Conservation (phyloP, 2,113 vertebrate species). For the Coryphaenoides rupestris region DNA sequence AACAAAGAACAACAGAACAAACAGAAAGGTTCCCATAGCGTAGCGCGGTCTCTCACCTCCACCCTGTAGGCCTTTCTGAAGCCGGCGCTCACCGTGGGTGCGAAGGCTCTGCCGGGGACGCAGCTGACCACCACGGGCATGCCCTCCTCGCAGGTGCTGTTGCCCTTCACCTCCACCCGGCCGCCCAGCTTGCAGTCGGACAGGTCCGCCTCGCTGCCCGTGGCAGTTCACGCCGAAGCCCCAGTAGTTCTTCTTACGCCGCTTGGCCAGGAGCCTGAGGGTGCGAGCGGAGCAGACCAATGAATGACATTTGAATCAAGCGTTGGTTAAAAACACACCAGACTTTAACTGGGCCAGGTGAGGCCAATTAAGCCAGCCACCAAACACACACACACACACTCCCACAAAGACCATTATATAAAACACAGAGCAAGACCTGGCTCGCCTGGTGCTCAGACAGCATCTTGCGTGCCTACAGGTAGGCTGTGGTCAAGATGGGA, state of each 20-base stretch:
- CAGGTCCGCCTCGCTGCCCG: slow-evolving; percentile 85
- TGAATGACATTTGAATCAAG: background rate
- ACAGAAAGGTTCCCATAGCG: too few species aligned
- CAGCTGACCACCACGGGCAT: slow-evolving; percentile 91
- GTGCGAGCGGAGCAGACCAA: too few species aligned
- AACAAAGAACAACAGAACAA: too few species aligned
- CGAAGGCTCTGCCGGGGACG: slow-evolving; percentile 83
- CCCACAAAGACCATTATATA: too few species aligned
- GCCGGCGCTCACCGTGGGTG: slow-evolving; percentile 75
- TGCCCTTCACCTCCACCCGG: slow-evolving; percentile 53
- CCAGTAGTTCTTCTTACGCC: slow-evolving; percentile 89
- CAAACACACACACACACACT: too few species aligned
- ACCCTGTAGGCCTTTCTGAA: slow-evolving; percentile 90
- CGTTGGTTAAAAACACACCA: background rate
- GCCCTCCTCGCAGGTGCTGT: slow-evolving; percentile 77
- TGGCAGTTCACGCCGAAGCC: slow-evolving; percentile 86
- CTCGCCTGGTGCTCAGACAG: too few species aligned
- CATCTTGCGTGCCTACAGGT: too few species aligned
- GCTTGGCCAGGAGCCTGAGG: slow-evolving; percentile 81
- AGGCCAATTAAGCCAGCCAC: too few species aligned
- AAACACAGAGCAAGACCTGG: too few species aligned
- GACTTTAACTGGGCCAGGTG: too few species aligned
- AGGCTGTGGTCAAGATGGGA: too few species aligned
- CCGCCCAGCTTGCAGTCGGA: slow-evolving; percentile 82
- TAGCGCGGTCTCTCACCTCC: slow-evolving; percentile 73